phyloP scores from a whole-genome alignment of 2,113 vertebrate species.

The Motacilla alba region DNA sequence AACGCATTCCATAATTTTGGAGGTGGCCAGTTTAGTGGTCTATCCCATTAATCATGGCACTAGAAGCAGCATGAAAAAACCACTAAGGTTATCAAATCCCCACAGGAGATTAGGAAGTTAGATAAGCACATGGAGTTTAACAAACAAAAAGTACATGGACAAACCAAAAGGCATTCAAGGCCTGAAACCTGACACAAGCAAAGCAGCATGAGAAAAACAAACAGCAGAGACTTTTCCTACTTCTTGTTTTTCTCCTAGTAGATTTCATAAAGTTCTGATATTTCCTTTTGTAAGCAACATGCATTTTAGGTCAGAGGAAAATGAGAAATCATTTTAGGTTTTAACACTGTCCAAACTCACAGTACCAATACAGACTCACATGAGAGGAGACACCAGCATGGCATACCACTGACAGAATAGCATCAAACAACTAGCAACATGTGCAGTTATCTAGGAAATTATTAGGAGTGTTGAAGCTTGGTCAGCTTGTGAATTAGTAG shows the following conservation, averaged over 20 bases:
- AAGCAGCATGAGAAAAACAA: constrained; percentile 67
- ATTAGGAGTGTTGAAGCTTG: not conserved
- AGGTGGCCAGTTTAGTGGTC: constrained; percentile 69
- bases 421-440: accelerated
- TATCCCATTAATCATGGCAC: constrained; percentile 79
- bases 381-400: not conserved
- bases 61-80: constrained; percentile 48
- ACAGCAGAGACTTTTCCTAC: constrained; percentile 24
- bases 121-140: constrained; percentile 68
- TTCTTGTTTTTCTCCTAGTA: not conserved
- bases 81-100: constrained; percentile 61
- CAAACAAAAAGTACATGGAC: constrained; percentile 44
- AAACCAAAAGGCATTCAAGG: constrained; percentile 22
- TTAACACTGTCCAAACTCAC: not conserved
- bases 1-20: constrained; percentile 88
- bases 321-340: not conserved
- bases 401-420: not conserved
- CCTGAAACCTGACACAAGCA: constrained; percentile 62
- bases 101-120: constrained; percentile 72
- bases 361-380: not conserved
- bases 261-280: constrained; percentile 47
- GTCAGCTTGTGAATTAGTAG: not conserved
- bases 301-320: not conserved
- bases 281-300: not conserved
- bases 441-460: not conserved